These are phyloP conservation scores for Microctenopoma steveboyesi DNA, from an alignment of 2,797 vertebrate species.

Conservation along the genomic window DNA sequence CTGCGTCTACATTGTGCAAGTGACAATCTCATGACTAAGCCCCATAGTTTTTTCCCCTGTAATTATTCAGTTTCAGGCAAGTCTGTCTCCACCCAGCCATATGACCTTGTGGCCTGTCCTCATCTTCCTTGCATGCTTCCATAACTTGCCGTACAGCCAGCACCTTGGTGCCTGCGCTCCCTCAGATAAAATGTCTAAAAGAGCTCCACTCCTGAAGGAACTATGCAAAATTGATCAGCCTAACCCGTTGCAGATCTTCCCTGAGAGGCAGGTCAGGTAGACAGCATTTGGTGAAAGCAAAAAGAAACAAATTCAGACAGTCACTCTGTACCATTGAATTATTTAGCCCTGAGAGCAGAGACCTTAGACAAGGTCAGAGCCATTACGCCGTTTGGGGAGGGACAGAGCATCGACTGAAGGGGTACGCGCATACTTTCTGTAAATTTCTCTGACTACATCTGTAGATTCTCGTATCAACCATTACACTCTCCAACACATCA, in stretches of 20 bases:
- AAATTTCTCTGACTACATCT: conserved; percentile 14
- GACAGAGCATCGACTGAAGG: conserved; percentile 26
- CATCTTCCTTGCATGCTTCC: conserved; percentile 17
- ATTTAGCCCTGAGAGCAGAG: conserved; percentile 56
- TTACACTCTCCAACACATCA: conserved; percentile 13
- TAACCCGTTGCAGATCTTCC: conserved; percentile 46
- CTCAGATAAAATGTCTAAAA: conserved; percentile 45
- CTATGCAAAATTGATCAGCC: conserved; percentile 70
- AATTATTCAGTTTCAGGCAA: conserved; percentile 43
- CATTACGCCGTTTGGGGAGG: conserved; percentile 37
- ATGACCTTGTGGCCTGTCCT: conserved; percentile 38
- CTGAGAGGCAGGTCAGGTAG: conserved; percentile 36
- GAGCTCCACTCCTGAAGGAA: conserved; percentile 38
- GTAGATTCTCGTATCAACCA: conserved; percentile 1
- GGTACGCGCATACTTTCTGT: conserved; percentile 28
- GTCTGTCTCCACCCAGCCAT: not conserved
- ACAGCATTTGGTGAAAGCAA: conserved; percentile 34
- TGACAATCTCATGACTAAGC: conserved; percentile 43
- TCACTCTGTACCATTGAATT: conserved; percentile 64
- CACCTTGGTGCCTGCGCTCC: conserved; percentile 23
- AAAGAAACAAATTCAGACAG: conserved; percentile 52
- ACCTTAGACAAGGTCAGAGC: conserved; percentile 57
- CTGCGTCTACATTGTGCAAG: conserved; percentile 1
- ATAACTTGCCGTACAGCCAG: not conserved
- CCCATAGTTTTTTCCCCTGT: not conserved